phyloP scores from a whole-genome alignment of 2,888 invertebrate genomes.

The Julus scanicus region DNA sequence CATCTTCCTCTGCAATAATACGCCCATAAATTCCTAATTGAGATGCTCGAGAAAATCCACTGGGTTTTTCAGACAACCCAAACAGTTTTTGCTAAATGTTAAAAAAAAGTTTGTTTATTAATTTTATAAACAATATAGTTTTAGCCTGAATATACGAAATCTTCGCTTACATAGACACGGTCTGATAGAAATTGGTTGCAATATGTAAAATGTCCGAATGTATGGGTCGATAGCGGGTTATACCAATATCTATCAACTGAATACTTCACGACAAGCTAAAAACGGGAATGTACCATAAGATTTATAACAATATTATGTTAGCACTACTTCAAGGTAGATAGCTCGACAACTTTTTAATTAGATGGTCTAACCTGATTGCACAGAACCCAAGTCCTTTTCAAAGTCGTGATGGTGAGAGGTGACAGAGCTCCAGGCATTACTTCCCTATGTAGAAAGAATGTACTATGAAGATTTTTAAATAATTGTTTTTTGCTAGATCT shows the following conservation, averaged over 20 bases:
- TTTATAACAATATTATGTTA: too few species aligned
- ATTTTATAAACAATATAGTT: constrained; percentile 5
- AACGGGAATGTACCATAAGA: not conserved
- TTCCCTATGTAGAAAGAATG: constrained; percentile 67
- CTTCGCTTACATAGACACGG: constrained; percentile 3
- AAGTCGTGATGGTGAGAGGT: constrained; percentile 69
- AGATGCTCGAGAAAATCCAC: not conserved
- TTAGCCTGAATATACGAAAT: constrained; percentile 4
- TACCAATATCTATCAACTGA: not conserved
- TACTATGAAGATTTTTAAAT: too few species aligned
- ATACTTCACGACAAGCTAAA: not conserved
- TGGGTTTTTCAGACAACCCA: constrained; percentile 26
- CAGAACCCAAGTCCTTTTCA: constrained; percentile 63
- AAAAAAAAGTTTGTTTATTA: not conserved
- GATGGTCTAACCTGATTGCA: constrained; percentile 61
- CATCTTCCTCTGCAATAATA: constrained; percentile 16
- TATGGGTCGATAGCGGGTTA: constrained; percentile 55
- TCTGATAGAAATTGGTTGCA: constrained; percentile 62
- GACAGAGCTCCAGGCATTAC: constrained; percentile 75
- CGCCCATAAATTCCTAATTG: constrained; percentile 55
- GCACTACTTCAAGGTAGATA: too few species aligned
- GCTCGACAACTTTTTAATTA: too few species aligned
- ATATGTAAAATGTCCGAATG: constrained; percentile 61
- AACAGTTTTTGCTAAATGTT: constrained; percentile 20
- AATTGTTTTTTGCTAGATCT: too few species aligned